Evolutionary conservation across 2,888 invertebrate species (phyloP).

Genomic region (Endotricha flammealis): DNA sequence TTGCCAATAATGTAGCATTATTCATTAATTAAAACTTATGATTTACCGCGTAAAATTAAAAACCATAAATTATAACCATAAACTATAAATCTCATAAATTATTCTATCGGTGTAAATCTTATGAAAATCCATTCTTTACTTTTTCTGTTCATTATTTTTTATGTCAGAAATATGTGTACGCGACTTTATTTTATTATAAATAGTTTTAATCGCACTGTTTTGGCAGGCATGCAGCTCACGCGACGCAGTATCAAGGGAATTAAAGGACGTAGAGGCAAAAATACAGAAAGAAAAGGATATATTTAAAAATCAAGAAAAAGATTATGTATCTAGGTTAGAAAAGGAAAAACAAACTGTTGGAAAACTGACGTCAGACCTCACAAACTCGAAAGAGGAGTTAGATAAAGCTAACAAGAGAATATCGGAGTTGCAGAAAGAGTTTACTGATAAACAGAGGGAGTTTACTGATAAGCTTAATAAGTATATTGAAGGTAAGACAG

Average conservation of each 20-base stretch:
- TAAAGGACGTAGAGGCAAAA: constrained; percentile 70
- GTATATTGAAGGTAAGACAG: constrained; percentile 64
- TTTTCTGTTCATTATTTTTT: no score
- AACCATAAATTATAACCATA: no score
- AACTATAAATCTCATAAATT: no score
- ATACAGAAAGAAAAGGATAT: constrained; percentile 56
- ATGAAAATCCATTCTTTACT: no score
- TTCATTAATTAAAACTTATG: no score
- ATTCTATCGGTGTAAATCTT: no score
- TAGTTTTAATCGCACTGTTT: no score
- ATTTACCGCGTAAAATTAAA: no score
- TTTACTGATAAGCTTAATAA: constrained; percentile 63
- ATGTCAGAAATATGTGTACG: no score
- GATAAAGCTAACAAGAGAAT: constrained; percentile 76
- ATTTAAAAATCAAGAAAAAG: constrained; percentile 58
- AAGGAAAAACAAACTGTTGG: constrained; percentile 73
- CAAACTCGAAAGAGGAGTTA: constrained; percentile 69
- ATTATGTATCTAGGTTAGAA: constrained; percentile 65
- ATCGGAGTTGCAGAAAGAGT: constrained; percentile 73
- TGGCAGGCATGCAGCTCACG: constrained; percentile 79
- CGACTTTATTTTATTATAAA: no score
- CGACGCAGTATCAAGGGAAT: constrained; percentile 75
- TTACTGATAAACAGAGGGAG: constrained; percentile 73
- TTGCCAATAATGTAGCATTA: no score
- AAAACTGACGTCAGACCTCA: constrained; percentile 65